Conservation (phyloP, 2,797 vertebrate genomes). For the Sciaenops ocellatus region DNA sequence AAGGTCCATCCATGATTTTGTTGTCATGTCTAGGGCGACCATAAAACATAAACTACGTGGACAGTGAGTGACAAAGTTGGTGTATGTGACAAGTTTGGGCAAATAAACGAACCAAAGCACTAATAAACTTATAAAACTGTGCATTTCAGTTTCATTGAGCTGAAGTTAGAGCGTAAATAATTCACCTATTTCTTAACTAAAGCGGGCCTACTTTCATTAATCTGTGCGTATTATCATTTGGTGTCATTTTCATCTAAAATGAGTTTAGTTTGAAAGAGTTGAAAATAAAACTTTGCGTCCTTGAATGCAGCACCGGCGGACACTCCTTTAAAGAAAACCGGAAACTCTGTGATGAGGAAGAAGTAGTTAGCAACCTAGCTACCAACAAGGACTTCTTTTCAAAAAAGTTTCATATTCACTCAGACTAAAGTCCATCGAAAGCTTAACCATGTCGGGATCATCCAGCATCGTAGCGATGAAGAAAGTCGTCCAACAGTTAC, state of each 20-base stretch:
- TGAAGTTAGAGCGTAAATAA: neutral
- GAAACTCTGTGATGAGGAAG: slow-evolving; percentile 61
- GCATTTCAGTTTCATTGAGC: neutral
- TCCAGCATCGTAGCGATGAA: slow-evolving; percentile 92
- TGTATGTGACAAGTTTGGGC: neutral
- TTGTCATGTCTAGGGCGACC: neutral
- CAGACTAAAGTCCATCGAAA: neutral
- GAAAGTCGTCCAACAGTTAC: slow-evolving; percentile 93
- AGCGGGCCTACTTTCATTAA: fast-evolving
- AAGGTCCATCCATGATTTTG: neutral
- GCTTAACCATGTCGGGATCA: slow-evolving; percentile 88
- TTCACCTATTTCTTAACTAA: neutral
- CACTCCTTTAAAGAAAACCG: slow-evolving; percentile 63
- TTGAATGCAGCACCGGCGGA: slow-evolving; percentile 35
- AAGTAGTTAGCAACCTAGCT: slow-evolving; percentile 39
- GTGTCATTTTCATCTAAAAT: neutral
- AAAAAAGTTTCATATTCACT: neutral
- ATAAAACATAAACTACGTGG: neutral
- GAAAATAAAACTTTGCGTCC: fast-evolving
- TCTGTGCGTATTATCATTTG: neutral
- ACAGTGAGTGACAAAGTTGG: neutral
- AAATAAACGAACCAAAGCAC: neutral
- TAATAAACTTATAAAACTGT: neutral
- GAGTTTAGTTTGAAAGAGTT: neutral
- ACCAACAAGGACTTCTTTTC: neutral